Base-by-base conservation (phyloP, 1,140 invertebrate genomes). In the Apis laboriosa region DNA sequence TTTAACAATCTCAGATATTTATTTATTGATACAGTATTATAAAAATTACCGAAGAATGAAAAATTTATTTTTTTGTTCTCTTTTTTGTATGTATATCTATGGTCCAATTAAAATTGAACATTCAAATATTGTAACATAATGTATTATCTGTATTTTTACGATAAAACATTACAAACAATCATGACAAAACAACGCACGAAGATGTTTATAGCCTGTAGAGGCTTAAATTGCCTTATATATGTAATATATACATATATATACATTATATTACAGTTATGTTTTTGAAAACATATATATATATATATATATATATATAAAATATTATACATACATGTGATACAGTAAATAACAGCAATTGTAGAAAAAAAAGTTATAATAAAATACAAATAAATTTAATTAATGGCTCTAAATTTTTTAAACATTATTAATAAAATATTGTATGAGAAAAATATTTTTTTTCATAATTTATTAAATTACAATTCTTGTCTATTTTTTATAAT, bases 181-280 rank as follows among this genome's bases (percentile, higher is more conserved):
- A 68, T 73, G 58, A 74, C 56, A 55, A 61, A 61, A 81, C 63
- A 84, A 84, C 19, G 53, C 72, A 86, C 55, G 66, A 58, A 78
- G 64, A 53, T 72, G 61, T 81, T 66, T 80, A 80, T 76, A 88
- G 55, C 61, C 71, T 84, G 21, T 88, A 84, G 73, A 81, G 87
- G 80, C 80, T 89, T 86, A 60, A 86, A 68, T 80, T 88, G 84
- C 77, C 67, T 79, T 77, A 84, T 83, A 78, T 56, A 82, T 67
- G 34, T 58, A 55, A 80, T 78, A 86, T 43, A 43, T 43, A 43
- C 34, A 81, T 64, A 43, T 51, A 77, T 77, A 88, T 81, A 24
- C 15, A 56, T 13, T 28, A 24, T 63, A 24, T 56, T 24, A 63
- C 67, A 87, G 76, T 86, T 81, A 75, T 75, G 64, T 88, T 87